Evolutionary conservation across 1,140 invertebrate species (phyloP).

Genomic region (Tetramorium simillimum): DNA sequence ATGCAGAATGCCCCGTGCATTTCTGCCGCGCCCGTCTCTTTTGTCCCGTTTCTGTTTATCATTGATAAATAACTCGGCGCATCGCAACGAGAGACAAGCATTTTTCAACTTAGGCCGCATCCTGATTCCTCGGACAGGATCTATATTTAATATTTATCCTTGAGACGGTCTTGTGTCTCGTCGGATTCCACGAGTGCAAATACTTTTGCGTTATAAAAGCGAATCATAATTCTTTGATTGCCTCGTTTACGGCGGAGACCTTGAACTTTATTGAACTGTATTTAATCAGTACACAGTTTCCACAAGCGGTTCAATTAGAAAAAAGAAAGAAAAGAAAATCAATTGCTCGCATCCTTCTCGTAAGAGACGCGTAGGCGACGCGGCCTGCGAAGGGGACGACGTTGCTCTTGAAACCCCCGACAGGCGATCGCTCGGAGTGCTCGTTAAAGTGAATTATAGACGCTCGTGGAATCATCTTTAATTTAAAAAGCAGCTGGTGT

Average conservation of each 20-base stretch:
- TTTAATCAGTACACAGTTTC: slow-evolving; percentile 5
- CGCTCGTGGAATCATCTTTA: slow-evolving; percentile 25
- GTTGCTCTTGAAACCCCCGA: background rate
- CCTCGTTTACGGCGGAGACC: background rate
- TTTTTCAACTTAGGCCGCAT: background rate
- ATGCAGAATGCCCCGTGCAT: slow-evolving; percentile 57
- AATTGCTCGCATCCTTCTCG: background rate
- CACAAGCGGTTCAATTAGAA: slow-evolving; percentile 16
- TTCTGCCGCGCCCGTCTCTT: background rate
- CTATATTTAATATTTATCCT: slow-evolving; percentile 5
- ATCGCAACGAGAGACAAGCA: background rate
- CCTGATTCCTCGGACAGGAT: background rate
- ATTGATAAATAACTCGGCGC: slow-evolving; percentile 39
- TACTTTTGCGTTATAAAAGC: background rate
- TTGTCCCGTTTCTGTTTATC: slow-evolving; percentile 16
- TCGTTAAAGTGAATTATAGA: slow-evolving; percentile 52
- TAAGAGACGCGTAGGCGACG: background rate
- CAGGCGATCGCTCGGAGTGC: background rate
- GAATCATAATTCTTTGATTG: background rate
- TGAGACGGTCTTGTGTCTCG: background rate
- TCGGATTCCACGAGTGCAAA: background rate
- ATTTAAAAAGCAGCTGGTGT: slow-evolving; percentile 21
- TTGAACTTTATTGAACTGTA: background rate
- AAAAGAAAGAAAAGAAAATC: slow-evolving; percentile 1
- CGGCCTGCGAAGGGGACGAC: background rate